Conservation (phyloP, 2,888 invertebrate genomes). For the Melangyna quadrimaculata region DNA sequence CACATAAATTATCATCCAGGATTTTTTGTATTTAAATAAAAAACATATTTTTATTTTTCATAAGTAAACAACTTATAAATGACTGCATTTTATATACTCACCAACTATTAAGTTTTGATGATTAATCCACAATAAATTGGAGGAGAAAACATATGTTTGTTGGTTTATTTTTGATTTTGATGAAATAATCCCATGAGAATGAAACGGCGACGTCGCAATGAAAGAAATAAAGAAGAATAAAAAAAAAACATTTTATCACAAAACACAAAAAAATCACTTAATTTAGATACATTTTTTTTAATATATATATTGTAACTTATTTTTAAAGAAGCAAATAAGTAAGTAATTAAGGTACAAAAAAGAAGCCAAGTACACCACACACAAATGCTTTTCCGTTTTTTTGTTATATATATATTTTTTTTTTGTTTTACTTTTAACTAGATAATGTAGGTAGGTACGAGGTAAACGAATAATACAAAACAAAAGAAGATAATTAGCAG, state of each 20-base stretch:
- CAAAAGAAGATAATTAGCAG: conserved; percentile 18
- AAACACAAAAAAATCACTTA: conserved; percentile 50
- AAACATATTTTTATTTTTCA: background rate
- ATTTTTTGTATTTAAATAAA: background rate
- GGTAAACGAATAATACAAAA: conserved; percentile 25
- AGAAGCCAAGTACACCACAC: conserved; percentile 47
- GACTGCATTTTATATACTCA: conserved; percentile 33
- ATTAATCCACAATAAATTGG: conserved; percentile 57
- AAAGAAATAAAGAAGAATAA: conserved; percentile 44
- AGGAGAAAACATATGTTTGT: conserved; percentile 61
- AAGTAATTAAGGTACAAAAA: conserved; percentile 39
- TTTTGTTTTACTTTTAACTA: conserved; percentile 27
- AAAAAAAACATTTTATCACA: conserved; percentile 50
- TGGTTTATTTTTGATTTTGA: conserved; percentile 33
- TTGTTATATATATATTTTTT: background rate
- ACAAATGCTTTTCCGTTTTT: conserved; percentile 15
- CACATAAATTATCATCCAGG: background rate
- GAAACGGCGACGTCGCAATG: conserved; percentile 45
- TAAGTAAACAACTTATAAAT: conserved; percentile 7
- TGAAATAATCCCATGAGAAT: conserved; percentile 50
- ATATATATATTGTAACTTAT: conserved; percentile 16
- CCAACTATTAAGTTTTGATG: conserved; percentile 62
- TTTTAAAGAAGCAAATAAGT: conserved; percentile 37
- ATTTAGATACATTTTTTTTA: conserved; percentile 7
- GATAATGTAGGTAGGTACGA: conserved; percentile 43